Evolutionary conservation across 2,797 vertebrate species (phyloP), one percentile per base, ranked within the genome.

Genomic region (Falco rusticolus): DNA sequence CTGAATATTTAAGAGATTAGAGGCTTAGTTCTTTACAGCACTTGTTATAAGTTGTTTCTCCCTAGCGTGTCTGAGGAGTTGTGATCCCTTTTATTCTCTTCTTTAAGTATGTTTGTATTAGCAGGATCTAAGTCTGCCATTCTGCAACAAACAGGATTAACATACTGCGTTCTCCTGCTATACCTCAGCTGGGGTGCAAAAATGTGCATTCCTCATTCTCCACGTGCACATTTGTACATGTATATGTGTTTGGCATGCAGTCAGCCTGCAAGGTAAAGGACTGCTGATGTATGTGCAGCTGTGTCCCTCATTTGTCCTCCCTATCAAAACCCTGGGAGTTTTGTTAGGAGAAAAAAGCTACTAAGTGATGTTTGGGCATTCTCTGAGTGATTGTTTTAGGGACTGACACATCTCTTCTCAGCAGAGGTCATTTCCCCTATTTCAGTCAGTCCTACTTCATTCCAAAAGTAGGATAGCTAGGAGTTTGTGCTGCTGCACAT

Each of bases 221-320:
- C 16, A 3, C 0, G 1, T 34, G 6, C 5, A 0, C 0, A 0
- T 84, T 64, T 70, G 4, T 11, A 3, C 3, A 2, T 26, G 24
- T 8, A 0, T 8, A 5, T 29, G 33, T 33, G 16, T 60, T 66
- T 77, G 39, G n/a, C 22, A 24, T 1, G 2, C 28, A 33, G 56
- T 7, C 45, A 39, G 39, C 48, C 15, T 18, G 31, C 1, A 25
- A 33, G 22, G 22, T 16, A 24, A 59, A 29, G 57, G 65, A 15
- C 21, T 54, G 79, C 33, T 51, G 60, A 20, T 54, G 10, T 17
- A 26, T 29, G 45, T 76, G 66, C 20, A 61, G 25, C 59, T 65
- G 10, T 37, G 43, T 19, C 24, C 17, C 57, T 88, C 3, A 0
- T 70, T 34, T 0, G 0, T 60, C 26, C 60, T 85, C 45, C 20